Conservation (phyloP, 2,797 vertebrate genomes). For the Cirrhinus mrigala region DNA sequence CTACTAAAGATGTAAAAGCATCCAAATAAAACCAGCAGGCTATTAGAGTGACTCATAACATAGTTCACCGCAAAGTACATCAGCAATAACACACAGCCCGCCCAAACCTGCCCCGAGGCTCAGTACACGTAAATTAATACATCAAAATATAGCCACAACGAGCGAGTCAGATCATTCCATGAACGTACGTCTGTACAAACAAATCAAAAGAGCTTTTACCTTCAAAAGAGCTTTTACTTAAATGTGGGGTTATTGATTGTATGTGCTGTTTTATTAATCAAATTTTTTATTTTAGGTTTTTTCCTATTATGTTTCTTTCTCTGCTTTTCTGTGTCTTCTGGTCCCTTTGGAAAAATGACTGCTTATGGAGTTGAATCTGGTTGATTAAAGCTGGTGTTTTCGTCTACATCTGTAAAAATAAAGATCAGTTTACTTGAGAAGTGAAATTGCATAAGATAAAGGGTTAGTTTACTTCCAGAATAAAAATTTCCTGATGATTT, state of each 20-base stretch:
- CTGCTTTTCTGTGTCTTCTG: slow-evolving; percentile 7
- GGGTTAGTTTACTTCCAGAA: too few species aligned
- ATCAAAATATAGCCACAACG: slow-evolving; percentile 37
- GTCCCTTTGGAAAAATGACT: background rate
- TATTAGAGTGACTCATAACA: slow-evolving; percentile 56
- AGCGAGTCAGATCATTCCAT: slow-evolving; percentile 2
- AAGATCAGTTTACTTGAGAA: background rate
- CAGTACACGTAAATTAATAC: slow-evolving; percentile 54
- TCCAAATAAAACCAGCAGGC: slow-evolving; percentile 57
- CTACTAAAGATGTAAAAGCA: slow-evolving; percentile 51
- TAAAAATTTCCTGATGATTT: too few species aligned
- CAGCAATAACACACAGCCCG: slow-evolving; percentile 41
- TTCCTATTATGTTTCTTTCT: background rate
- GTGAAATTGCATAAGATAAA: background rate
- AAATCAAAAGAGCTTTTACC: slow-evolving; percentile 26
- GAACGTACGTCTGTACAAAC: background rate
- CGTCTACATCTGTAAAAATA: background rate
- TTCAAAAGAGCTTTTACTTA: slow-evolving; percentile 26
- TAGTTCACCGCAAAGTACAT: slow-evolving; percentile 47
- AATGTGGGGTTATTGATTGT: slow-evolving; percentile 29
- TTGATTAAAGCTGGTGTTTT: background rate
- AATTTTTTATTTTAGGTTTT: background rate
- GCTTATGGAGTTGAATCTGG: background rate
- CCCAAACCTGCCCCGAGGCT: slow-evolving; percentile 41
- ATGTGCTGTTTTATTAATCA: slow-evolving; percentile 21